phyloP scores from a whole-genome alignment of 2,888 invertebrate species.

The Mylabris sibirica region DNA sequence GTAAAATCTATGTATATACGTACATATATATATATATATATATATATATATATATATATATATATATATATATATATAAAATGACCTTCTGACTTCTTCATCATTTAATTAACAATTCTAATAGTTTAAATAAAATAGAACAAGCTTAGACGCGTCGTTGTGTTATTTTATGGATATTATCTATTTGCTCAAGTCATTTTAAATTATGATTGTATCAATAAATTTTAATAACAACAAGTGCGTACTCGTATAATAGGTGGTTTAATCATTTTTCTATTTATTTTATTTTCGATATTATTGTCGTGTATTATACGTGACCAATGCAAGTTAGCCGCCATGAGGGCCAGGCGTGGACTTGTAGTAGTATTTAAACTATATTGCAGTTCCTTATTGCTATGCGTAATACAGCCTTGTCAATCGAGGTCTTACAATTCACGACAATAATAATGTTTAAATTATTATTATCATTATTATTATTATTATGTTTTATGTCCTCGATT shows the following conservation, averaged over 20 bases:
- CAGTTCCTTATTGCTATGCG: slow-evolving; percentile 58
- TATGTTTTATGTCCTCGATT: slow-evolving; percentile 49
- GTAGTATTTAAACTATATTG: slow-evolving; percentile 35
- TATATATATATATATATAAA: neutral
- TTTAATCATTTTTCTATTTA: neutral
- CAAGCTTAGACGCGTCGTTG: slow-evolving; percentile 1
- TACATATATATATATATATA: too few relatives aligned
- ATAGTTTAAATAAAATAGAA: neutral
- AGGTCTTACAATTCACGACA: slow-evolving; percentile 50
- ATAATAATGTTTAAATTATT: slow-evolving; percentile 43
- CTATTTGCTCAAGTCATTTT: neutral
- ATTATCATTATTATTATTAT: slow-evolving; percentile 23
- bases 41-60: too few relatives aligned
- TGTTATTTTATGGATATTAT: neutral
- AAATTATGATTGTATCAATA: neutral
- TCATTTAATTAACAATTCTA: neutral
- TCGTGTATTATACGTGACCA: slow-evolving; percentile 32
- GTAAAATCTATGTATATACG: neutral
- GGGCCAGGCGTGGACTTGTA: slow-evolving; percentile 49
- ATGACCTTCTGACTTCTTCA: slow-evolving; percentile 10
- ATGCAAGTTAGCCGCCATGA: slow-evolving; percentile 44
- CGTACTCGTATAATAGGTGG: neutral
- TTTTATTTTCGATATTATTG: slow-evolving; percentile 29
- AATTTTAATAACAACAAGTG: neutral
- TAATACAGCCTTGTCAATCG: slow-evolving; percentile 55